A percentile compares a stretch with the other conserved stretches of the same genome.
Conservation (phyloP, 1,140 invertebrate genomes). For the Prorops nasuta region DNA sequence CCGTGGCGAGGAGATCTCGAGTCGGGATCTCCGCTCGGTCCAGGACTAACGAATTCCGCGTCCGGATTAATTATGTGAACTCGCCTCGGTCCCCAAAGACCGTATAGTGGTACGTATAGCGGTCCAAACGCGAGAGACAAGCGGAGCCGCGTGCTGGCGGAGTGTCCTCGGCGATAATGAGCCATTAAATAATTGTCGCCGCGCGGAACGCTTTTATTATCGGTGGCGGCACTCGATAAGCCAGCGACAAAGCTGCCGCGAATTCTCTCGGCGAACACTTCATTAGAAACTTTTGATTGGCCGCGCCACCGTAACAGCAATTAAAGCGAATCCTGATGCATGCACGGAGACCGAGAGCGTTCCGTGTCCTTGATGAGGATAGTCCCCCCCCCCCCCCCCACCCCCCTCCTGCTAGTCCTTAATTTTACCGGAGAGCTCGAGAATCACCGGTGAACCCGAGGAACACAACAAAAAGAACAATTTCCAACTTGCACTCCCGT, state of each 20-base stretch:
- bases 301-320: constrained; percentile 19
- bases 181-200: constrained; percentile 36
- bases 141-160: not conserved
- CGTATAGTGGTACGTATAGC: too few relatives aligned
- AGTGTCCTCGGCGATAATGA: constrained; percentile 25
- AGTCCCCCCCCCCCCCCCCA: too few relatives aligned
- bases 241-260: constrained; percentile 16
- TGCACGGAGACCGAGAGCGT: not conserved
- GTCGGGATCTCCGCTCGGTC: not conserved
- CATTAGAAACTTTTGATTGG: constrained; percentile 32
- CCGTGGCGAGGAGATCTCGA: constrained; percentile 17
- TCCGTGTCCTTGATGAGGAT: too few relatives aligned
- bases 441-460: too few relatives aligned
- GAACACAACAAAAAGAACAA: too few relatives aligned
- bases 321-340: constrained; percentile 24
- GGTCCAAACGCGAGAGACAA: constrained; percentile 1
- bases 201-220: constrained; percentile 30
- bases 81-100: too few relatives aligned
- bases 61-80: constrained; percentile 27
- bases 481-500: too few relatives aligned
- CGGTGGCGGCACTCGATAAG: constrained; percentile 21
- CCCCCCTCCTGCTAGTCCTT: too few relatives aligned
- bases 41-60: constrained; percentile 23
- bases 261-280: constrained; percentile 25
- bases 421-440: too few relatives aligned